Evolutionary conservation across 2,888 invertebrate genomes (phyloP).

Genomic region (Vannuccia rotundouncinata): DNA sequence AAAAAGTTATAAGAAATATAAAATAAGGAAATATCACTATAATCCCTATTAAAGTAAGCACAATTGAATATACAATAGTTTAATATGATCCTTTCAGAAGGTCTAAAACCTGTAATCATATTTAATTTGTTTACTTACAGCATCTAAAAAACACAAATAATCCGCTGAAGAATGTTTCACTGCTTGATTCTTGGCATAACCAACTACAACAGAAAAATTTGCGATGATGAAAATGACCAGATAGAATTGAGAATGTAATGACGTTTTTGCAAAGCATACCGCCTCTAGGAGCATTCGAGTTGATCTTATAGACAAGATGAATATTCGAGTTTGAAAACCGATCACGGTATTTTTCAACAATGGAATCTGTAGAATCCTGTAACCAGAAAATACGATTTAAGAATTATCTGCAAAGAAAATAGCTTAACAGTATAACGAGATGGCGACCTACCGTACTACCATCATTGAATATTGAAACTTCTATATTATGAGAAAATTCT

Average conservation of each 20-base stretch:
- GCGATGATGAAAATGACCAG: too few relatives aligned
- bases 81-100: slow-evolving; percentile 24
- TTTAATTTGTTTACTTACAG: slow-evolving; percentile 57
- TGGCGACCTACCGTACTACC: background rate
- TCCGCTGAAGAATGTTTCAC: slow-evolving; percentile 63
- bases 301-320: background rate
- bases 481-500: background rate
- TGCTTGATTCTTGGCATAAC: slow-evolving; percentile 69
- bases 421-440: too few relatives aligned
- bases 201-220: slow-evolving; percentile 62
- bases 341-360: background rate
- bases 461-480: background rate
- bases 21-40: too few relatives aligned
- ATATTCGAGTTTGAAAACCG: background rate
- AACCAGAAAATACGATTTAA: background rate
- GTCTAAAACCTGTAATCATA: slow-evolving; percentile 32
- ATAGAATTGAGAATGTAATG: too few relatives aligned
- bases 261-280: too few relatives aligned
- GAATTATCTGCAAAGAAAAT: background rate
- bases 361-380: background rate
- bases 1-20: too few relatives aligned
- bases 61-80: too few relatives aligned
- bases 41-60: too few relatives aligned
- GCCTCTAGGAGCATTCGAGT: background rate
- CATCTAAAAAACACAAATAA: slow-evolving; percentile 73